Percentiles rank a stretch among this genome's conserved stretches.
phyloP scores from a whole-genome alignment of 2,888 invertebrate species.

The Aphidoletes aphidimyza region DNA sequence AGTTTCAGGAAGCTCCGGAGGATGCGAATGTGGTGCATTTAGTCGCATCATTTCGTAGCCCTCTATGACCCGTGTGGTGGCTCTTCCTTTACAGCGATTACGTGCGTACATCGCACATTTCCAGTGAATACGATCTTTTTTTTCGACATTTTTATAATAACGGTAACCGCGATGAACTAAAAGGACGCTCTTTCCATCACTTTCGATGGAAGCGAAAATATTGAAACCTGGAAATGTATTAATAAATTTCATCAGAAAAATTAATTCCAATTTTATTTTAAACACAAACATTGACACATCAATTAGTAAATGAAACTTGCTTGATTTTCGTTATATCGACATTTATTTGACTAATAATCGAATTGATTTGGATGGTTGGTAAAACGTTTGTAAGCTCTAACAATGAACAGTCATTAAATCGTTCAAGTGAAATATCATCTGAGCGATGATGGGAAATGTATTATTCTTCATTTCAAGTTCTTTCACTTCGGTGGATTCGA shows the following conservation, averaged over 20 bases:
- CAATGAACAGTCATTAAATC: no score
- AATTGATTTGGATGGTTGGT: no score
- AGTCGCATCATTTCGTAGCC: constrained; percentile 55
- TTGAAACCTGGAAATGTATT: background rate
- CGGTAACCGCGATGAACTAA: background rate
- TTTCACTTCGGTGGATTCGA: no score
- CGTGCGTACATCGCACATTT: constrained; percentile 55
- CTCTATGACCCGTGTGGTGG: constrained; percentile 54
- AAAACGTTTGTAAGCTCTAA: no score
- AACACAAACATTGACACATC: no score
- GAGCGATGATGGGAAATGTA: no score
- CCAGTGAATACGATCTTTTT: constrained; percentile 50
- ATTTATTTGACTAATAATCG: no score
- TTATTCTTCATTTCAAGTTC: no score
- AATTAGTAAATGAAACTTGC: no score
- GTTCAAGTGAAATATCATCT: no score
- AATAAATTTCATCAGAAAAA: background rate
- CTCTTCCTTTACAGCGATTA: constrained; percentile 55
- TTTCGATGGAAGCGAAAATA: background rate
- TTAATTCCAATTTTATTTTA: no score
- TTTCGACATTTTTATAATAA: background rate
- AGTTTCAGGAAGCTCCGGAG: background rate
- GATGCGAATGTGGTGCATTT: constrained; percentile 56
- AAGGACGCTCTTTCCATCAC: background rate
- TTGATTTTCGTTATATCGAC: no score